A percentile compares a stretch with the other conserved stretches of the same genome.
Conservation (phyloP, 2,113 vertebrate genomes). For the Empidonax alnorum region DNA sequence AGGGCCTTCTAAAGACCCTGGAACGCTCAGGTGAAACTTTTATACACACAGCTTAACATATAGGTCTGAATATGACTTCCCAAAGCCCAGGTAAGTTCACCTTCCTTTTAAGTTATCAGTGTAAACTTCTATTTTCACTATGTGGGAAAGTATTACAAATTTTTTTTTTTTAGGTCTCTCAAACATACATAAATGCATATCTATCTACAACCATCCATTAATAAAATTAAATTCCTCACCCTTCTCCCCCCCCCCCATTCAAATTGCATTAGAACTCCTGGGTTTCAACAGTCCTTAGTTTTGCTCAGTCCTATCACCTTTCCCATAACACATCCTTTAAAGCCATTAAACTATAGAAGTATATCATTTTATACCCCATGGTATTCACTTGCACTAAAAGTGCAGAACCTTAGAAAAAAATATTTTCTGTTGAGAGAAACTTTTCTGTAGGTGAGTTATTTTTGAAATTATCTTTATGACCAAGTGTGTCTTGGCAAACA, state of each 20-base stretch:
- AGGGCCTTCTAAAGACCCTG: neutral
- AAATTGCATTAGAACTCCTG: neutral
- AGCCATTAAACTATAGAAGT: neutral
- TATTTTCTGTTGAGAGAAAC: neutral
- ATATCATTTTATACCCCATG: neutral
- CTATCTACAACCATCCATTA: neutral
- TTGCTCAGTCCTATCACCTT: neutral
- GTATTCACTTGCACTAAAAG: neutral
- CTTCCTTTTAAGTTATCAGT: neutral
- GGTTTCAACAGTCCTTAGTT: neutral
- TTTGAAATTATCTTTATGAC: neutral
- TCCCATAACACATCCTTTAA: neutral
- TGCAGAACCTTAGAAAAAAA: neutral
- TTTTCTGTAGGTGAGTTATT: neutral
- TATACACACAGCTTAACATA: neutral
- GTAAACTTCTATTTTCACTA: neutral
- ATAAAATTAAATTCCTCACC: neutral
- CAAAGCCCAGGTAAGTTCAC: neutral
- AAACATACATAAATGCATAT: neutral
- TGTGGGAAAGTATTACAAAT: neutral
- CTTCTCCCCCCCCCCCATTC: neutral
- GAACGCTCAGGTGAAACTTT: neutral
- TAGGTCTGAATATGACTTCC: neutral
- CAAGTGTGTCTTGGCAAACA: neutral
- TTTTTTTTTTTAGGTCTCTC: neutral